A percentile compares a stretch with the other conserved stretches of the same genome.
Conservation (phyloP, 2,797 vertebrate species). For the Hypotaenidia philippensis region DNA sequence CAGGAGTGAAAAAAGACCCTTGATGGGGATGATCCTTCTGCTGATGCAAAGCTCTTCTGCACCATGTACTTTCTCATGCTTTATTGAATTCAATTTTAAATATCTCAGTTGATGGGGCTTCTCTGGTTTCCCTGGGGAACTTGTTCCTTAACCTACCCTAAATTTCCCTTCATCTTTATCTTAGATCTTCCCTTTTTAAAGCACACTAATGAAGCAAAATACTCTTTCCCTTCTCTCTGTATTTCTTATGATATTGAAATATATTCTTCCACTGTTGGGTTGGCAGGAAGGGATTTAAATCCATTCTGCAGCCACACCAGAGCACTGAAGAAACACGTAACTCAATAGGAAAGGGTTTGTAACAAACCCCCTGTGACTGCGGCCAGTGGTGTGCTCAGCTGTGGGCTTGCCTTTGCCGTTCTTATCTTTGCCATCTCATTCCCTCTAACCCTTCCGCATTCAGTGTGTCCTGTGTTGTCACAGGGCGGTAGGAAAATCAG, state of each 20-base stretch:
- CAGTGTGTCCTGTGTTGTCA: not conserved
- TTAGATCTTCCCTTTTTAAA: constrained; percentile 58
- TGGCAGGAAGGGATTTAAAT: constrained; percentile 18
- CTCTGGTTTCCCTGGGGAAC: constrained; percentile 56
- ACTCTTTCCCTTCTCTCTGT: not conserved
- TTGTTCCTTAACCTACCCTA: not conserved
- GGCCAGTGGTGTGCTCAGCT: not conserved
- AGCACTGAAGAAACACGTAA: not conserved
- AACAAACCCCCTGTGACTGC: not conserved
- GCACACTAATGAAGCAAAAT: constrained; percentile 56
- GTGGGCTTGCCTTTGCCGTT: not conserved
- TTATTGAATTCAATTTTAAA: constrained; percentile 41
- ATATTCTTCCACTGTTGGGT: constrained; percentile 27
- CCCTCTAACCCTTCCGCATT: not conserved
- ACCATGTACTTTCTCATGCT: not conserved
- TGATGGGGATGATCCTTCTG: not conserved
- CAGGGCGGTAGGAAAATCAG: not conserved
- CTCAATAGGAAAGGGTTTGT: not conserved
- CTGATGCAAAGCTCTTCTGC: not conserved
- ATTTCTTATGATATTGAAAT: constrained; percentile 56
- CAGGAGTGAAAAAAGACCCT: not conserved
- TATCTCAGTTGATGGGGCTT: not conserved
- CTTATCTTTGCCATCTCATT: not conserved
- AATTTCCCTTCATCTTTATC: constrained; percentile 63
- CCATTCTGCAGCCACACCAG: not conserved